These are phyloP conservation scores for Tiliacea aurago DNA, from an alignment of 2,888 invertebrate species.

Conservation along the genomic window DNA sequence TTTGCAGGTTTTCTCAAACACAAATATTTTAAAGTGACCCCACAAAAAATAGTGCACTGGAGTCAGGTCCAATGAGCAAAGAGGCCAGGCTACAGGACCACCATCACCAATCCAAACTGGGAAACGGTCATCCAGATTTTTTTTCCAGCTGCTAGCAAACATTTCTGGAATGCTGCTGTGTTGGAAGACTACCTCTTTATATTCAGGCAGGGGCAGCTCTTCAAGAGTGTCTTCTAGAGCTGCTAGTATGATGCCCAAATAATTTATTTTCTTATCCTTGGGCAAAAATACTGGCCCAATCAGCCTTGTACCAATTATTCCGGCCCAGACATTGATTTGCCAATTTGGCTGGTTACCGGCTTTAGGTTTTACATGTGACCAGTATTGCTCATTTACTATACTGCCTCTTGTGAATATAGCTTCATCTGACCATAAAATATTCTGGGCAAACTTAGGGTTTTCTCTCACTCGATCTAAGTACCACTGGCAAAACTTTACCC, in stretches of 20 bases:
- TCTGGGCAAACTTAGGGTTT: constrained; percentile 7
- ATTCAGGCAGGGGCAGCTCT: not conserved
- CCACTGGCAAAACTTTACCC: constrained; percentile 32
- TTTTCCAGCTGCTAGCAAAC: constrained; percentile 13
- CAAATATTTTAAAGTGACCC: constrained; percentile 2
- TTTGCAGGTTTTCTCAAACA: constrained; percentile 4
- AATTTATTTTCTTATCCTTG: not conserved
- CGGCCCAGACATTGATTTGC: constrained; percentile 24
- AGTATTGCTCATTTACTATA: constrained; percentile 10
- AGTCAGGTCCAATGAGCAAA: not conserved
- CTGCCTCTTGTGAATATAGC: constrained; percentile 16
- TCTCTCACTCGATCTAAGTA: constrained; percentile 14
- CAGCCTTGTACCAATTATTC: constrained; percentile 13
- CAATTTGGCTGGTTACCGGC: not conserved
- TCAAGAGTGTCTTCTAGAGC: constrained; percentile 4
- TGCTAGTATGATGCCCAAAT: constrained; percentile 19
- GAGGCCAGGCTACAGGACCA: constrained; percentile 22
- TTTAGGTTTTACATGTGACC: constrained; percentile 15
- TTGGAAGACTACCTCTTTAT: constrained; percentile 24
- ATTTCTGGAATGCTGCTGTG: constrained; percentile 3
- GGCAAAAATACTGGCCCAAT: constrained; percentile 40
- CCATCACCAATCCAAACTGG: constrained; percentile 22
- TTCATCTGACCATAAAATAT: constrained; percentile 30
- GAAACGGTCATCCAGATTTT: constrained; percentile 17
- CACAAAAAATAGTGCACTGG: constrained; percentile 33